Conservation (phyloP, 2,888 invertebrate species). For the Hypomecis atomaria region DNA sequence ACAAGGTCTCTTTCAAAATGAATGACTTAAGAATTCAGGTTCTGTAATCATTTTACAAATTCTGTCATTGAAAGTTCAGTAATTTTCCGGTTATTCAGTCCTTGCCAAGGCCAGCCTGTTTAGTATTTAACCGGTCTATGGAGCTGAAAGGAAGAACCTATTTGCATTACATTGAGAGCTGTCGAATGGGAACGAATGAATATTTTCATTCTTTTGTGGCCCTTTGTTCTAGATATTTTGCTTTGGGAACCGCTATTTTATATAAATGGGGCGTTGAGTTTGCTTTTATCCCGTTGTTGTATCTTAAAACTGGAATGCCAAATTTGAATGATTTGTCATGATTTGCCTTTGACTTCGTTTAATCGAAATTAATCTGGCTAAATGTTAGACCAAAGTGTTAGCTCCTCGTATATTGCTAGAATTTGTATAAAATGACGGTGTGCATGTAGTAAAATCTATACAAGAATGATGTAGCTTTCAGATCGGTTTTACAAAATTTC, state of each 20-base stretch:
- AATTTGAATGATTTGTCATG: no score
- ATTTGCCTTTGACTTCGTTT: no score
- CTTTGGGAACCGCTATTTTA: slow-evolving; percentile 3
- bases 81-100: slow-evolving; percentile 15
- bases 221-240: slow-evolving; percentile 26
- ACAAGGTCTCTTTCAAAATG: no score
- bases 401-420: no score
- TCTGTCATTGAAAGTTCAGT: not conserved
- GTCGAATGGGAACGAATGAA: slow-evolving; percentile 34
- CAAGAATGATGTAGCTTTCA: no score
- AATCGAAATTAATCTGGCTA: no score
- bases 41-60: not conserved
- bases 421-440: no score
- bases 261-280: not conserved
- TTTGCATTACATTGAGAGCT: slow-evolving; percentile 37
- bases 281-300: not conserved
- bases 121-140: slow-evolving; percentile 38
- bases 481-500: no score
- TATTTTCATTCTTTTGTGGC: slow-evolving; percentile 28
- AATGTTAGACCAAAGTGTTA: no score
- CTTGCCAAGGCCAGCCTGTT: slow-evolving; percentile 29
- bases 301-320: no score
- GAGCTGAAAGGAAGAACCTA: slow-evolving; percentile 33
- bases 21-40: no score
- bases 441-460: no score